Evolutionary conservation across 2,113 vertebrate species (phyloP), one percentile per base, ranked within the genome.

Genomic region (Brienomyrus brachyistius): DNA sequence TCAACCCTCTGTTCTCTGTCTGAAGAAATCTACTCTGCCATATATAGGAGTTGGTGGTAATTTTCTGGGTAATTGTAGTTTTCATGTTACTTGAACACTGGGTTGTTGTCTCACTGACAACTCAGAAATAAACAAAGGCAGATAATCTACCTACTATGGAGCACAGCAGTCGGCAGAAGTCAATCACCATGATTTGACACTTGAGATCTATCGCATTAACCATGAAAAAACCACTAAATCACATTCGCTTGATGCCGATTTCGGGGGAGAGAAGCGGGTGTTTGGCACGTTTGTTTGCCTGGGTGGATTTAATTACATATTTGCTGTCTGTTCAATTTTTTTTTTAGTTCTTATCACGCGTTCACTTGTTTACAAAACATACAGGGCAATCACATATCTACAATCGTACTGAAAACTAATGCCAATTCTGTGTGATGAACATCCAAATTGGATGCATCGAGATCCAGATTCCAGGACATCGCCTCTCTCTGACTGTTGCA

Each of bases 141-240:
- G 50, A 59, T 84, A 83, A 83, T 83, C 50, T 89, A 84, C 88
- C 77, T 82, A 84, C 88, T 17, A 21, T 82, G 45, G 80, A 83
- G 89, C 52, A n/a, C 11, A 4, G 48, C 74, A 56, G 77, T 31
- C 15, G 77, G 87, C 86, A 86, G 74, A 89, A 92, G 88, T 90
- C 82, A 89, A 89, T 90, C 19, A n/a, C 89, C 91, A 83, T 80
- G 54, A 91, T 94, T 66, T 94, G 93, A 95, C 93, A 93, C 93
- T 93, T 94, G 93, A 94, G 94, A 94, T 95, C 94, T 95, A 93
- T 93, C 87, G 89, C 59, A 82, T 86, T 90, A 90, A 92, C 88
- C 91, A 91, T 91, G 91, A 94, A 84, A 54, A 89, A 86, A 91
- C 83, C 86, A 86, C 84, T 87, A 90, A 91, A 89, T 92, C 91